Evolutionary conservation across 2,888 invertebrate genomes (phyloP).

Genomic region (Keiferia lycopersicella): DNA sequence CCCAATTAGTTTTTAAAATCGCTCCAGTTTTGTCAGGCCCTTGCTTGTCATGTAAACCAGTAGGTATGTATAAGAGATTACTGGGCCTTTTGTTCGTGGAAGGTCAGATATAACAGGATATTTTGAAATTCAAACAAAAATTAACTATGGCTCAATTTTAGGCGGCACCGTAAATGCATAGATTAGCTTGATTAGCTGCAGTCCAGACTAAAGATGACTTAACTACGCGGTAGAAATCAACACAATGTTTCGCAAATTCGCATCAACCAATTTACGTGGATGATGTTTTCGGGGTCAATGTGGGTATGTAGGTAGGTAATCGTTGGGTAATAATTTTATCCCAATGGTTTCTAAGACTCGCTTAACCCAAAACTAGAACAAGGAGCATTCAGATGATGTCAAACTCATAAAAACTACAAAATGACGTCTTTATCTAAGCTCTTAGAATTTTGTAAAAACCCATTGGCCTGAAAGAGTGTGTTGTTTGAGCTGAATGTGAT

Average conservation of each 20-base stretch:
- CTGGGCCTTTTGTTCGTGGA: conserved; percentile 26
- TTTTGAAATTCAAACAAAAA: not conserved
- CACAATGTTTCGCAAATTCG: too few species aligned
- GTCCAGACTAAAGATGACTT: too few species aligned
- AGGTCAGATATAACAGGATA: conserved; percentile 29
- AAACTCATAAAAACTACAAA: conserved; percentile 29
- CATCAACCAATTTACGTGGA: too few species aligned
- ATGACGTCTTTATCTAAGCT: not conserved
- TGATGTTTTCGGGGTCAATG: not conserved
- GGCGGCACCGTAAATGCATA: too few species aligned
- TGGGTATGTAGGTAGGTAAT: not conserved
- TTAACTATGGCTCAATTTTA: too few species aligned
- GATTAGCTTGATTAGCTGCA: too few species aligned
- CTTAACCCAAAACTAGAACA: conserved; percentile 31
- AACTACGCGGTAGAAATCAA: too few species aligned
- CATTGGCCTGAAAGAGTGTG: not conserved
- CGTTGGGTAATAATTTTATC: conserved; percentile 13
- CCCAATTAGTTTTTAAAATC: conserved; percentile 40
- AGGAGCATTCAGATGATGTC: conserved; percentile 44
- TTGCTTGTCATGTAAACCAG: conserved; percentile 56
- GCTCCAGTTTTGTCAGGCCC: conserved; percentile 38
- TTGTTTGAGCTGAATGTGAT: not conserved
- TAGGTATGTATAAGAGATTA: conserved; percentile 33
- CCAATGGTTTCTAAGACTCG: conserved; percentile 31
- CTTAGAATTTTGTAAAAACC: not conserved